Percentiles rank a stretch among this genome's conserved stretches.
Evolutionary conservation across 1,140 invertebrate genomes (phyloP).

Genomic region (Drosophila ohnishii): DNA sequence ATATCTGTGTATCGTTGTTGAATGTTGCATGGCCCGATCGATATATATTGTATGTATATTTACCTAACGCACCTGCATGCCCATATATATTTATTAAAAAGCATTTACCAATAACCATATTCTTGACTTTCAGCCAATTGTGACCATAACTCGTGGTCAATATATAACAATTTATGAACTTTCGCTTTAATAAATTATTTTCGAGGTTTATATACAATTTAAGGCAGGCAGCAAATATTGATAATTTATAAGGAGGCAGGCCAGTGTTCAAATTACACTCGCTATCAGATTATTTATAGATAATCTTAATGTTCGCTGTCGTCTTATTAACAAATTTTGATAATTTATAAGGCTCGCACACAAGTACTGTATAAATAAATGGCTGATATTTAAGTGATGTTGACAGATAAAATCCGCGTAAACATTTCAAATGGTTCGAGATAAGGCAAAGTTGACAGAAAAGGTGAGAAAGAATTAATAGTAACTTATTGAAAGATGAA

Average conservation of each 20-base stretch:
- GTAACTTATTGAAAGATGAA: too few species aligned
- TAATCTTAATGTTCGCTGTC: slow-evolving; percentile 70
- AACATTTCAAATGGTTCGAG: slow-evolving; percentile 5
- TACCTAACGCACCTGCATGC: slow-evolving; percentile 29
- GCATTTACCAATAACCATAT: slow-evolving; percentile 21
- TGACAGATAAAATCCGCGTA: slow-evolving; percentile 14
- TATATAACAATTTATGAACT: slow-evolving; percentile 27
- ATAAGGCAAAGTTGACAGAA: background rate
- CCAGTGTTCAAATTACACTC: slow-evolving; percentile 35
- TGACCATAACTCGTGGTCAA: slow-evolving; percentile 26
- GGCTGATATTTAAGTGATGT: slow-evolving; percentile 49
- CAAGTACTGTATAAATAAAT: slow-evolving; percentile 46
- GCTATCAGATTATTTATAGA: slow-evolving; percentile 52
- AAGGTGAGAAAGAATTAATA: background rate
- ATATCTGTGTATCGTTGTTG: slow-evolving; percentile 16
- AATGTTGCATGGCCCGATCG: slow-evolving; percentile 40
- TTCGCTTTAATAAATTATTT: slow-evolving; percentile 17
- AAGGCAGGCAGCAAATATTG: slow-evolving; percentile 14
- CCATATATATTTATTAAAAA: slow-evolving; percentile 8
- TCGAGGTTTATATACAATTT: slow-evolving; percentile 10
- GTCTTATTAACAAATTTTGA: slow-evolving; percentile 60
- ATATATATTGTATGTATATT: slow-evolving; percentile 10
- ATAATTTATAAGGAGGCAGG: slow-evolving; percentile 48
- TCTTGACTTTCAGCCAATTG: slow-evolving; percentile 53
- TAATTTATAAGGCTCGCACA: slow-evolving; percentile 60